Evolutionary conservation across 2,113 vertebrate genomes (phyloP).

Genomic region (Micronisus gabar): DNA sequence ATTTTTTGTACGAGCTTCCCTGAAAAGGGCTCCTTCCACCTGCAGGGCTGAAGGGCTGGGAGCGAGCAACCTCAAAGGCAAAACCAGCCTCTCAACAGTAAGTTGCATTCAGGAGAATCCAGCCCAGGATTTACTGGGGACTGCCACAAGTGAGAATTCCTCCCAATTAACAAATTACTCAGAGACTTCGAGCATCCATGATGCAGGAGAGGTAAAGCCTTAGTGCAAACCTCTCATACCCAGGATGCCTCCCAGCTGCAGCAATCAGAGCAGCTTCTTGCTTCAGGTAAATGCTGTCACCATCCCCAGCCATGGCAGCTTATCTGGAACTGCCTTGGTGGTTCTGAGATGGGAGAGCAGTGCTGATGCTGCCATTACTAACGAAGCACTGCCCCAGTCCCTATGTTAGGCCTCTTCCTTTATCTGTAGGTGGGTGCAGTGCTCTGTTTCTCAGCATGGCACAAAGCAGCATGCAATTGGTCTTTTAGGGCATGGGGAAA

Average conservation of each 20-base stretch:
- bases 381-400: fast-evolving
- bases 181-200: background rate
- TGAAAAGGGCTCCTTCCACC: background rate
- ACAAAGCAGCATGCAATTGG: background rate
- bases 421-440: background rate
- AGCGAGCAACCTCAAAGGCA: background rate
- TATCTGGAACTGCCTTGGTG: background rate
- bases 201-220: background rate
- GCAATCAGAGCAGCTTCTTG: background rate
- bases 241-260: background rate
- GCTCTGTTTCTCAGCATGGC: background rate
- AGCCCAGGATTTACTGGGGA: background rate
- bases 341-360: background rate
- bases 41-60: background rate
- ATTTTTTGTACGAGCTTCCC: background rate
- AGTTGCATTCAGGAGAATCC: background rate
- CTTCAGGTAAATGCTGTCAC: background rate
- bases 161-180: background rate
- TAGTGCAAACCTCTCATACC: fast-evolving
- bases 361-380: background rate
- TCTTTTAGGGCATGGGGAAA: background rate
- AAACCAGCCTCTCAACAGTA: background rate
- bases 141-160: background rate
- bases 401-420: background rate
- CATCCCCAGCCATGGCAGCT: background rate